phyloP scores from a whole-genome alignment of 2,888 invertebrate species.

The Eilema griseolum region DNA sequence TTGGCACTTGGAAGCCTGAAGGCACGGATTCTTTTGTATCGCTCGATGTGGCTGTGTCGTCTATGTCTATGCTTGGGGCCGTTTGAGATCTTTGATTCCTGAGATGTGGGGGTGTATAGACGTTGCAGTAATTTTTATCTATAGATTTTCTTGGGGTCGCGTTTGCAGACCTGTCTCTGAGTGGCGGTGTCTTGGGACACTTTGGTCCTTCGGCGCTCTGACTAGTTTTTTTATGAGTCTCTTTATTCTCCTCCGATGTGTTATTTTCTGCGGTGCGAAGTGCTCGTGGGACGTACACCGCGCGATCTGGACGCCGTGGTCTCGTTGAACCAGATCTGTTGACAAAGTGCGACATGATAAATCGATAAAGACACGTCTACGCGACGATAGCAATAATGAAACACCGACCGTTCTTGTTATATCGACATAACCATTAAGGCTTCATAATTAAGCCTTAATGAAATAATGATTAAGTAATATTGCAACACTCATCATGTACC shows the following conservation, averaged over 20 bases:
- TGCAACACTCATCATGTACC: conserved; percentile 15
- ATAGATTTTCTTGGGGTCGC: conserved; percentile 76
- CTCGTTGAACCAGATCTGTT: conserved; percentile 75
- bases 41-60: conserved; percentile 62
- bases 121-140: conserved; percentile 82
- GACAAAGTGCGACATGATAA: conserved; percentile 47
- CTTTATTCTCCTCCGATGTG: conserved; percentile 58
- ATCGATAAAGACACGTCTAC: conserved; percentile 21
- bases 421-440: conserved; percentile 17
- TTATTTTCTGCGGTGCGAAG: conserved; percentile 79
- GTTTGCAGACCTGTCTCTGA: conserved; percentile 73
- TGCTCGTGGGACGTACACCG: conserved; percentile 92
- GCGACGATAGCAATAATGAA: conserved; percentile 9
- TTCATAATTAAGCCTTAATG: no score
- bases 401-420: conserved; percentile 3
- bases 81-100: conserved; percentile 76
- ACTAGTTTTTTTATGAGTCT: conserved; percentile 58
- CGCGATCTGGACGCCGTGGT: conserved; percentile 91
- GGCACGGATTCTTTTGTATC: conserved; percentile 76
- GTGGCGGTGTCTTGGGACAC: conserved; percentile 75
- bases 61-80: conserved; percentile 69
- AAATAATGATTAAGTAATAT: conserved; percentile 15
- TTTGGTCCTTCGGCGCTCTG: conserved; percentile 64
- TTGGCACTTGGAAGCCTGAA: conserved; percentile 83
- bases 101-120: conserved; percentile 84